Conservation (phyloP, 2,113 vertebrate species). For the Alectura lathami region DNA sequence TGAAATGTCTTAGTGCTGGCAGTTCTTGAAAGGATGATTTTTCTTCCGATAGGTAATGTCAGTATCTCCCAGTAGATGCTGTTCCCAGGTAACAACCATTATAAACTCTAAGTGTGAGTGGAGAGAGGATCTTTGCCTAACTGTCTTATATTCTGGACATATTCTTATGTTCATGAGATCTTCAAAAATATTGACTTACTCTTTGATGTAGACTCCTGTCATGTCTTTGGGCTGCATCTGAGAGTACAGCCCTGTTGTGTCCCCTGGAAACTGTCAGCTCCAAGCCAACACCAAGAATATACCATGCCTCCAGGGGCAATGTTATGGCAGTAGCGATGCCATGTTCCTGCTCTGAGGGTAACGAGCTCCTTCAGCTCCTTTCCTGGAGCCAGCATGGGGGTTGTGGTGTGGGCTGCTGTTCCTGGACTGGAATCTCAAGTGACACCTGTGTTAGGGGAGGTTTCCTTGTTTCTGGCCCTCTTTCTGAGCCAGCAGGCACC, state of each 20-base stretch:
- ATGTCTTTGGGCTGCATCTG: not conserved
- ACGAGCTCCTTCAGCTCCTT: not conserved
- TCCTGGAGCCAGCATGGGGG: not conserved
- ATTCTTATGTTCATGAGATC: not conserved
- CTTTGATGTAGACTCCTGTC: not conserved
- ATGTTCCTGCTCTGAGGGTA: not conserved
- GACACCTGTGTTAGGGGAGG: accelerated
- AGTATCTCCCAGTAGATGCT: not conserved
- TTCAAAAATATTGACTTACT: not conserved
- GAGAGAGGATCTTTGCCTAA: not conserved
- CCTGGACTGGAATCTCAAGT: not conserved
- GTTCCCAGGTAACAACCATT: not conserved
- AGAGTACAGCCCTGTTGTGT: not conserved
- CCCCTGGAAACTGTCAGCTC: not conserved
- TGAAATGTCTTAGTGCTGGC: accelerated
- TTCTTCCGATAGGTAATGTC: not conserved
- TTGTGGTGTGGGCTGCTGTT: not conserved
- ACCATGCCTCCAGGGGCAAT: not conserved
- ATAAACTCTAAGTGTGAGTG: not conserved
- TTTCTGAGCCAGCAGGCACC: not conserved
- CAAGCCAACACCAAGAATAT: not conserved
- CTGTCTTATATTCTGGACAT: accelerated
- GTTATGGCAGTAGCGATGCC: not conserved
- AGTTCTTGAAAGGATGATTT: not conserved
- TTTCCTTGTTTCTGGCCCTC: not conserved